Percentiles rank a stretch among this genome's conserved stretches.
These are phyloP conservation scores for Aporrectodea caliginosa DNA, from an alignment of 1,140 invertebrate species.

Conservation along the genomic window DNA sequence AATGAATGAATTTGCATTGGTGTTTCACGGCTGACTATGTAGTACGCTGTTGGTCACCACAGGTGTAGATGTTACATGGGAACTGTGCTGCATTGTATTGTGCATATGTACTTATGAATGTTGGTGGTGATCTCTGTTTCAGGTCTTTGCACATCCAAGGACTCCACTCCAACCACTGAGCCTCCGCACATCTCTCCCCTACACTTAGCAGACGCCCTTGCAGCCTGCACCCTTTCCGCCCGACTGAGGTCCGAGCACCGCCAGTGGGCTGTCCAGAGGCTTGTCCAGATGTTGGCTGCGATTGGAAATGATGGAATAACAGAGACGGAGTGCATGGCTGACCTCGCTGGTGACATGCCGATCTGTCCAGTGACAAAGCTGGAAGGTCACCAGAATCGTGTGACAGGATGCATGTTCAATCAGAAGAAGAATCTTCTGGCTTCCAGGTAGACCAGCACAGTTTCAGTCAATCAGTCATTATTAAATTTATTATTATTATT, in stretches of 20 bases:
- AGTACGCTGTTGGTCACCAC: no score
- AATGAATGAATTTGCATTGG: no score
- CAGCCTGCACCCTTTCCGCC: slow-evolving; percentile 62
- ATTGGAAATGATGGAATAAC: slow-evolving; percentile 30
- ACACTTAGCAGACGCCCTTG: slow-evolving; percentile 63
- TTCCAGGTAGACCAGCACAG: no score
- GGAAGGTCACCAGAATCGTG: slow-evolving; percentile 61
- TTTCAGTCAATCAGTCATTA: no score
- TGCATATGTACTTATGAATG: no score
- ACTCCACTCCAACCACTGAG: not conserved
- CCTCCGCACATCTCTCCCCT: slow-evolving; percentile 37
- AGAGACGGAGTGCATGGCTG: slow-evolving; percentile 36
- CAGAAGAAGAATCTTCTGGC: slow-evolving; percentile 57
- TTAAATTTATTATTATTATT: no score
- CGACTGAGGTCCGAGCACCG: slow-evolving; percentile 56
- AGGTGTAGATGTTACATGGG: no score
- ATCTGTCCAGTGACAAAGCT: slow-evolving; percentile 53
- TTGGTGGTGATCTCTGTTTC: no score
- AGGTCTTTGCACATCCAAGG: no score
- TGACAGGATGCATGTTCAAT: slow-evolving; percentile 56
- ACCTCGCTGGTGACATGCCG: slow-evolving; percentile 52
- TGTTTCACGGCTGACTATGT: no score
- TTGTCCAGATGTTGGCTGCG: slow-evolving; percentile 53
- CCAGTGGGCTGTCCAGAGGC: slow-evolving; percentile 64
- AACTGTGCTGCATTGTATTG: no score